Conservation (phyloP, 2,797 vertebrate genomes). For the Thamnophis elegans region DNA sequence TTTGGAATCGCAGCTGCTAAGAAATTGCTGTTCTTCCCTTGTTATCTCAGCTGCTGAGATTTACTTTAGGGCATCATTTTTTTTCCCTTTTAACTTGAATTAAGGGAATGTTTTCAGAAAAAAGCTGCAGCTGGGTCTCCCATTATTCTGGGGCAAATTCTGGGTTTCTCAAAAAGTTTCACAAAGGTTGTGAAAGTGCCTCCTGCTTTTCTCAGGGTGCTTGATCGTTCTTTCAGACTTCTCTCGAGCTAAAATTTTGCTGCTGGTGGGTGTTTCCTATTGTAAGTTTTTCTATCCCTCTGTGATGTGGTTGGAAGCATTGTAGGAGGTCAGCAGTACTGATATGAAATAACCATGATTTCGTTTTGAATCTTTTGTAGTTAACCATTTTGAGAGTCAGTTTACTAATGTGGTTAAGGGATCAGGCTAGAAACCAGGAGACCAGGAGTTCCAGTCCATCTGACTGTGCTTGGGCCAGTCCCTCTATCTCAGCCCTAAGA, state of each 20-base stretch:
- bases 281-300: background rate
- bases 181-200: background rate
- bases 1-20: constrained; percentile 59
- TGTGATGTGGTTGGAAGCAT: background rate
- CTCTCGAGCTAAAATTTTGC: background rate
- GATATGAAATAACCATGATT: background rate
- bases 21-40: constrained; percentile 48
- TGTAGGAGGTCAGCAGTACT: background rate
- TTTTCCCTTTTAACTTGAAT: background rate
- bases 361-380: background rate
- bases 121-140: background rate
- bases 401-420: background rate
- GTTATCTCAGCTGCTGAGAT: constrained; percentile 44
- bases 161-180: background rate
- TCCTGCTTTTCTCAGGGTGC: background rate
- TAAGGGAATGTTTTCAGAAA: background rate
- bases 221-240: background rate
- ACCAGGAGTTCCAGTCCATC: background rate
- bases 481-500: background rate
- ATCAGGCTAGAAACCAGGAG: background rate
- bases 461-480: background rate
- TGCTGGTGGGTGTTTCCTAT: background rate
- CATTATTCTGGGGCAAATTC: background rate
- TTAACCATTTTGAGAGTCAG: background rate
- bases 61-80: constrained; percentile 5